A percentile compares a stretch with the other conserved stretches of the same genome.
Conservation (phyloP, 2,888 invertebrate genomes). For the Selenia dentaria region DNA sequence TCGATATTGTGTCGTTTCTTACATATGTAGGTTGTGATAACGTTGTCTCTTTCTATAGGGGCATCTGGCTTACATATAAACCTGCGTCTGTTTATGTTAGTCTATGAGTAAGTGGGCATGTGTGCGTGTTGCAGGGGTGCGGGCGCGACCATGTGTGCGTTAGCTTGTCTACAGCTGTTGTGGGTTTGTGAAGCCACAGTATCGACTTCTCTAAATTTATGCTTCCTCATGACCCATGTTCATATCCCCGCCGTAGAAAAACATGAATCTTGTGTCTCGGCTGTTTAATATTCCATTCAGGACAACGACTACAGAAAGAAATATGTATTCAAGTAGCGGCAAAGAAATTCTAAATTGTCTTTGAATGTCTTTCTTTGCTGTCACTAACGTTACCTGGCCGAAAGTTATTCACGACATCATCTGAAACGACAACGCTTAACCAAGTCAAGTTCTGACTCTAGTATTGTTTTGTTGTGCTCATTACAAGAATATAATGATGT, state of each 20-base stretch:
- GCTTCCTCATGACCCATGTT: conserved; percentile 80
- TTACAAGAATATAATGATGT: conserved; percentile 73
- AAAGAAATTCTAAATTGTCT: conserved; percentile 36
- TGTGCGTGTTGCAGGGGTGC: conserved; percentile 72
- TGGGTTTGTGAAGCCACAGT: conserved; percentile 67
- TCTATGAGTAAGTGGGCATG: conserved; percentile 48
- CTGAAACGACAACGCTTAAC: conserved; percentile 36
- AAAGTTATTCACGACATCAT: conserved; percentile 31
- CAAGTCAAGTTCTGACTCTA: conserved; percentile 23
- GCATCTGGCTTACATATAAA: conserved; percentile 83
- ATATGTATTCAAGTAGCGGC: conserved; percentile 52
- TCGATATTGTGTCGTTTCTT: conserved; percentile 60
- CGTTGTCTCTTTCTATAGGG: conserved; percentile 74
- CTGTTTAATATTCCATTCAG: conserved; percentile 64
- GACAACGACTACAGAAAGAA: conserved; percentile 48
- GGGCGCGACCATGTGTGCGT: conserved; percentile 67
- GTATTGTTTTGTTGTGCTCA: conserved; percentile 53
- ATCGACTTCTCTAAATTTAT: conserved; percentile 79
- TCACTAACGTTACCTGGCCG: conserved; percentile 33
- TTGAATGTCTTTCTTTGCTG: conserved; percentile 32
- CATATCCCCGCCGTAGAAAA: conserved; percentile 50
- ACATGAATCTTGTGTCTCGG: conserved; percentile 53
- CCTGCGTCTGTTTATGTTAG: conserved; percentile 78
- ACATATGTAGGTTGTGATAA: conserved; percentile 53
- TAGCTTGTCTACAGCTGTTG: conserved; percentile 79